Evolutionary conservation across 2,113 vertebrate species (phyloP).

Genomic region (Calidris pygmaea): DNA sequence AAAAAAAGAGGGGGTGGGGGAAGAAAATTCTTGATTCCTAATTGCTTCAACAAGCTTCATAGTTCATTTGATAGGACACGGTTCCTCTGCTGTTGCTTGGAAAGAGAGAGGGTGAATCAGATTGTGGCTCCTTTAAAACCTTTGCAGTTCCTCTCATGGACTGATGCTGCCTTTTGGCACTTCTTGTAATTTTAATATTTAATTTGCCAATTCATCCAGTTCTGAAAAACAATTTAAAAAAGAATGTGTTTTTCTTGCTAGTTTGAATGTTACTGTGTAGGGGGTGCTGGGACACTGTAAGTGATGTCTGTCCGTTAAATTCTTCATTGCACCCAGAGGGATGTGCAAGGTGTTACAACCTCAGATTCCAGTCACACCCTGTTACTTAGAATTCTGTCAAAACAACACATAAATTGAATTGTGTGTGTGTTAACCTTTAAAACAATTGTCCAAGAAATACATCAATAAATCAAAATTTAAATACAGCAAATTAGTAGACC

Average conservation of each 20-base stretch:
- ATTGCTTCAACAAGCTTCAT: background rate
- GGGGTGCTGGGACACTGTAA: background rate
- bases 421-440: background rate
- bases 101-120: background rate
- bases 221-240: background rate
- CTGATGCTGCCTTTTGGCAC: background rate
- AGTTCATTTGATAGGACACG: background rate
- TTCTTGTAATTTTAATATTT: slow-evolving; percentile 5
- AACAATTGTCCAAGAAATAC: background rate
- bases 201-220: background rate
- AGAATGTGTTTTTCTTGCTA: background rate
- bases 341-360: background rate
- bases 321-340: background rate
- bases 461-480: background rate
- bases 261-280: background rate
- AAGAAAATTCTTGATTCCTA: background rate
- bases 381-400: background rate
- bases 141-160: background rate
- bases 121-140: background rate
- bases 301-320: background rate
- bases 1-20: background rate
- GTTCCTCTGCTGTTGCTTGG: background rate
- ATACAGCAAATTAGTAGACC: background rate
- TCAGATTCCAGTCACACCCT: background rate
- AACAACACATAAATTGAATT: background rate